Evolutionary conservation across 2,888 invertebrate genomes (phyloP), one percentile per base, ranked within the genome.

Genomic region (Tetragnatha montana): DNA sequence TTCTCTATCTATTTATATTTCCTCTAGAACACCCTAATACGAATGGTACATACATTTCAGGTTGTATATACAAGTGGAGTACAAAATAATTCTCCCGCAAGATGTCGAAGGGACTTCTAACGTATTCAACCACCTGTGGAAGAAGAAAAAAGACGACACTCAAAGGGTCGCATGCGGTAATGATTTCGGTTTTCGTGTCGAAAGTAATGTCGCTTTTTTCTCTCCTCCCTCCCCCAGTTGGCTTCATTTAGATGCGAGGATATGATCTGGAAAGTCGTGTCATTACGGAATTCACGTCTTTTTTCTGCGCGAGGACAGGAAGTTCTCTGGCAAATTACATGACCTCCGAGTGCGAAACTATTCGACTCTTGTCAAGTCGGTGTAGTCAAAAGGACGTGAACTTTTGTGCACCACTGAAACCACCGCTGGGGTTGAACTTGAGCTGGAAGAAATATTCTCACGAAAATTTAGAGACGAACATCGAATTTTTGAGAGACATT

Each of bases 101-200:
- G 35, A 35, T 35, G 35, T 35, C 35, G 35, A 35, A 35, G 35
- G 35, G 35, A 35, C 35, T 2, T 35, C 35, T 35, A 60, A 60
- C 60, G 60, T 60, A 60, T 7, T 60, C 60, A 12, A 60, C 10
- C 60, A 60, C 4, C 60, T 17, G 10, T 35, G 35, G 0, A 60
- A 4, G 10, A 60, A 60, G 7, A 60, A 60, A 60, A 8, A 60
- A 60, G 60, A 60, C 60, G 12, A 17, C n/a, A 75, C n/a, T 14
- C 17, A 47, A 75, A 75, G 75, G 75, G 47, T 75, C 75, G 14
- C 75, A 75, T 75, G n/a, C 75, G 17, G 35, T n/a, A 47, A 75
- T 75, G 47, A 75, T 47, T 60, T 75, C 47, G n/a, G 75, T 17
- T 75, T 75, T 75, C 75, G 75, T 75, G 75, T 75, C 75, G 47